phyloP scores from a whole-genome alignment of 2,113 vertebrate species.

The Cryptomyrus ogoouensis region DNA sequence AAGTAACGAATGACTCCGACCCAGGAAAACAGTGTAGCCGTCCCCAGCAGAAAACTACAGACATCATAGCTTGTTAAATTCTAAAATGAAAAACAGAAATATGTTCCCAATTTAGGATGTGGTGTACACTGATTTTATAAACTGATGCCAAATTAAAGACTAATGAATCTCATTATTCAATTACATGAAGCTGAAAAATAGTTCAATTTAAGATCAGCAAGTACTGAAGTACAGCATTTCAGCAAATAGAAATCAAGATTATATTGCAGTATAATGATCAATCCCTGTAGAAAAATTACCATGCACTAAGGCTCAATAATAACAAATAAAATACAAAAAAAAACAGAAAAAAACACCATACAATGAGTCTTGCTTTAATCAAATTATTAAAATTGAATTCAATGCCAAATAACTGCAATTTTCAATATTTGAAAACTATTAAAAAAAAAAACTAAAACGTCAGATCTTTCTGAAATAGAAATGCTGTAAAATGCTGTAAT shows the following conservation, averaged over 20 bases:
- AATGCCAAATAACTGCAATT: not conserved
- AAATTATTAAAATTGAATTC: not conserved
- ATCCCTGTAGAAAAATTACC: not conserved
- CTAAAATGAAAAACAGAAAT: constrained; percentile 49
- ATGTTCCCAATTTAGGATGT: not conserved
- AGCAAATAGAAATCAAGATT: not conserved
- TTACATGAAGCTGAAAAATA: not conserved
- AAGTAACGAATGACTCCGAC: constrained; percentile 90
- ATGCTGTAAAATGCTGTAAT: not conserved
- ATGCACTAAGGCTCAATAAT: not conserved
- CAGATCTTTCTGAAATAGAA: not conserved
- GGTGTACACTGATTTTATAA: not conserved
- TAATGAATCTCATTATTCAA: not conserved
- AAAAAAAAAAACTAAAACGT: not conserved
- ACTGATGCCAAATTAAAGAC: not conserved
- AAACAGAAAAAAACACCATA: not conserved
- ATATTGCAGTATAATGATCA: not conserved
- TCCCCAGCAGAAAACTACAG: constrained; percentile 86
- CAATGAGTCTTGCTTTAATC: not conserved
- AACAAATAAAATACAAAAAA: not conserved
- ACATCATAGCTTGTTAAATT: constrained; percentile 84
- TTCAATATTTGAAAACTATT: not conserved
- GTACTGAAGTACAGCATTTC: not conserved
- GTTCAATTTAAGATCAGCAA: not conserved
- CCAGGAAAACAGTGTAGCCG: constrained; percentile 87